phyloP scores from a whole-genome alignment of 2,888 invertebrate genomes.

The Mesorhabditis belari region DNA sequence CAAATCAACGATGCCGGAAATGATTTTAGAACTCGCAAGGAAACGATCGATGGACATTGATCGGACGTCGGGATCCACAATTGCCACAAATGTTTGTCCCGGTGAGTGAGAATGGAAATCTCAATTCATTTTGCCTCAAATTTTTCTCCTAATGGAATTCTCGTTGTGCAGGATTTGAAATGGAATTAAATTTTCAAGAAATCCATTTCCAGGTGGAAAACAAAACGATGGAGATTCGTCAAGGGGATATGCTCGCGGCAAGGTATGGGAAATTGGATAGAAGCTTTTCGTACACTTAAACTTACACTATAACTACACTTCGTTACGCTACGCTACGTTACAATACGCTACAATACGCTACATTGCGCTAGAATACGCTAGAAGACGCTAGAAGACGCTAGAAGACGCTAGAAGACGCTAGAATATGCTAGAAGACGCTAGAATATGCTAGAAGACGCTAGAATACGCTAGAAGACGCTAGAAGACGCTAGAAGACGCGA shows the following conservation, averaged over 20 bases:
- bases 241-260: slow-evolving; percentile 28
- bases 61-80: slow-evolving; percentile 79
- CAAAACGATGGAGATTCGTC: neutral
- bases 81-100: slow-evolving; percentile 90
- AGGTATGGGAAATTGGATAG: slow-evolving; percentile 3
- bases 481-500: too few relatives aligned
- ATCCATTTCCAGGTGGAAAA: neutral
- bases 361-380: too few relatives aligned
- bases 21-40: slow-evolving; percentile 13
- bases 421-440: too few relatives aligned
- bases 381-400: too few relatives aligned
- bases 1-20: neutral
- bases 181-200: neutral
- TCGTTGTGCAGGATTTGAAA: neutral
- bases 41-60: slow-evolving; percentile 69
- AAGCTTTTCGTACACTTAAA: neutral
- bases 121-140: slow-evolving; percentile 59
- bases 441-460: too few relatives aligned
- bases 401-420: too few relatives aligned
- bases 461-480: too few relatives aligned
- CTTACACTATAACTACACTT: neutral
- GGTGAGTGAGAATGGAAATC: slow-evolving; percentile 61
- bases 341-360: too few relatives aligned
- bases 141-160: neutral
- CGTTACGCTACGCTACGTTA: too few relatives aligned